Conservation (phyloP, 1,140 invertebrate genomes). For the Ditylenchus dipsaci region DNA sequence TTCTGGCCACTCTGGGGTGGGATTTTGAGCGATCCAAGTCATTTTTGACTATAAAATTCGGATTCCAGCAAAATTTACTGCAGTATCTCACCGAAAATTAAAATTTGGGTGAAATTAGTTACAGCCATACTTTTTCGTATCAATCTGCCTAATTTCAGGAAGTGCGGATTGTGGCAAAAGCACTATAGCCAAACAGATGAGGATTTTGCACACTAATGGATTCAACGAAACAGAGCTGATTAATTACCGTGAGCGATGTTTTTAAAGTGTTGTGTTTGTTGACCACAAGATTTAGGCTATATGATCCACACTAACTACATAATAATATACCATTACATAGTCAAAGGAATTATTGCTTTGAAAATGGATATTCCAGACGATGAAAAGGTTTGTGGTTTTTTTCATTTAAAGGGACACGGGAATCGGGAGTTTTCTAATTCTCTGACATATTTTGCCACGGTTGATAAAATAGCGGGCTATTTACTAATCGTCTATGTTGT, state of each 20-base stretch:
- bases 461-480: too few relatives aligned
- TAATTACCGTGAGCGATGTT: constrained; percentile 26
- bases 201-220: constrained; percentile 39
- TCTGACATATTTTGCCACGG: too few relatives aligned
- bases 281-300: constrained; percentile 14
- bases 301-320: constrained; percentile 41
- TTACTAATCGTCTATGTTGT: too few relatives aligned
- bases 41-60: too few relatives aligned
- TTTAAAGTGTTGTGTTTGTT: neutral
- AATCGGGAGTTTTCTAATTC: too few relatives aligned
- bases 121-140: too few relatives aligned
- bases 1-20: too few relatives aligned
- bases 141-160: constrained; percentile 23
- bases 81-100: too few relatives aligned
- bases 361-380: constrained; percentile 25
- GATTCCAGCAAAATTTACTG: too few relatives aligned
- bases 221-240: constrained; percentile 45
- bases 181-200: constrained; percentile 44
- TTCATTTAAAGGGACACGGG: too few relatives aligned
- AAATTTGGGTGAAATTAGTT: too few relatives aligned
- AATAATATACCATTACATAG: constrained; percentile 33
- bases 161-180: constrained; percentile 38
- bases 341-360: constrained; percentile 19
- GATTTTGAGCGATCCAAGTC: too few relatives aligned
- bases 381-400: constrained; percentile 24